A percentile compares a stretch with the other conserved stretches of the same genome.
Conservation (phyloP, 2,797 vertebrate genomes). For the Catharus ustulatus region DNA sequence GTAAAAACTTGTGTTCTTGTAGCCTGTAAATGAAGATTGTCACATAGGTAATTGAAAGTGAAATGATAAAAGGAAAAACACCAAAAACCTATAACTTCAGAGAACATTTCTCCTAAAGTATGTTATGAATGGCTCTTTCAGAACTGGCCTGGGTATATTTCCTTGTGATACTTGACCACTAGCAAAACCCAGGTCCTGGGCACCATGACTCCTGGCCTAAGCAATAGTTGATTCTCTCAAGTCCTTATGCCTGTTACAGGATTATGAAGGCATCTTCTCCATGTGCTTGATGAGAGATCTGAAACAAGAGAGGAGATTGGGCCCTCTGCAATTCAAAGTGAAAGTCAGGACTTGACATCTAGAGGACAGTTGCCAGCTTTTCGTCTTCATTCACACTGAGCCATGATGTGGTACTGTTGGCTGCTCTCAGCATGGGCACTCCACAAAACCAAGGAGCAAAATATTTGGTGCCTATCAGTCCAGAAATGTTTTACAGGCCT, state of each 20-base stretch:
- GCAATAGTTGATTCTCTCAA: background rate
- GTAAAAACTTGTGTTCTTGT: background rate
- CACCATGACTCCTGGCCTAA: background rate
- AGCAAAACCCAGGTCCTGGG: background rate
- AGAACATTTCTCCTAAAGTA: background rate
- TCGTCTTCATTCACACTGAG: background rate
- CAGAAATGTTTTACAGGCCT: background rate
- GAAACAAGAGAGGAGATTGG: background rate
- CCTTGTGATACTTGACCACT: background rate
- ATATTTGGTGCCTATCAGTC: background rate
- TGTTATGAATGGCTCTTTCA: background rate
- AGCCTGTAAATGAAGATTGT: background rate
- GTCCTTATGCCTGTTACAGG: fast-evolving
- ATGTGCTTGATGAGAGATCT: background rate
- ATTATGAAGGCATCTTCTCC: background rate
- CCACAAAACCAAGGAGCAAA: background rate
- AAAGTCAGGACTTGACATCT: background rate
- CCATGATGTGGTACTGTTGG: background rate
- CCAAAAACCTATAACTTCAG: background rate
- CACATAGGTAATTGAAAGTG: background rate
- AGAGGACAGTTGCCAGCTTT: background rate
- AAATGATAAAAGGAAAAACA: background rate
- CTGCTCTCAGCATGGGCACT: background rate
- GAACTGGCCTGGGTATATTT: background rate
- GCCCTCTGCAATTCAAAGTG: background rate